A percentile compares a stretch with the other conserved stretches of the same genome.
phyloP scores from a whole-genome alignment of 2,888 invertebrate species.

The Priocnemis perturbator region DNA sequence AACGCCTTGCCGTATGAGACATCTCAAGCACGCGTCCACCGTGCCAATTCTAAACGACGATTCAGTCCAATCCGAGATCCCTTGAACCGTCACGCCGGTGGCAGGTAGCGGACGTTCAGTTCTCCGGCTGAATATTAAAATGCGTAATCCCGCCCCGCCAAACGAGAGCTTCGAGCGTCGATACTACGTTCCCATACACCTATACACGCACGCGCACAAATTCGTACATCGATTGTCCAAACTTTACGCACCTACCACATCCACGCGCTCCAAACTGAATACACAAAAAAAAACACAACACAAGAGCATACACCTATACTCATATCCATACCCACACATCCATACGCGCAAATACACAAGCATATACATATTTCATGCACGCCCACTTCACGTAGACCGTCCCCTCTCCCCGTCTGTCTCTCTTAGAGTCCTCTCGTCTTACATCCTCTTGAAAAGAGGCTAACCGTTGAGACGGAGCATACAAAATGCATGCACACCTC shows the following conservation, averaged over 20 bases:
- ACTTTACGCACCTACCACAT: no score
- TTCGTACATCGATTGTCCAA: no score
- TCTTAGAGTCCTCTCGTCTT: conserved; percentile 45
- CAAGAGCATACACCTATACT: no score
- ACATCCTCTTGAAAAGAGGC: conserved; percentile 42
- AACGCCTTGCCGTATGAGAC: no score
- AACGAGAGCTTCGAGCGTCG: conserved; percentile 32
- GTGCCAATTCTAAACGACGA: no score
- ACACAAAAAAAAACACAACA: no score
- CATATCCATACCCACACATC: no score
- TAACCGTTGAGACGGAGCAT: conserved; percentile 34
- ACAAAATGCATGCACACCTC: conserved; percentile 15
- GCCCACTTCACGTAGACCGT: conserved; percentile 46
- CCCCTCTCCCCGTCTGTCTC: not conserved
- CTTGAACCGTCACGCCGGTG: conserved; percentile 42
- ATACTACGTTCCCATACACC: conserved; percentile 21
- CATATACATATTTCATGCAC: conserved; percentile 47
- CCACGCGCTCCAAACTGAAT: no score
- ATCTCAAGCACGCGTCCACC: no score
- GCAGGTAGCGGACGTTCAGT: conserved; percentile 21
- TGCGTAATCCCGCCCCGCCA: conserved; percentile 16
- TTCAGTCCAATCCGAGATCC: not conserved
- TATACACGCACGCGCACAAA: no score
- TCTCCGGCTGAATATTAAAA: conserved; percentile 44
- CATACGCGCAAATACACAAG: no score